Base-by-base conservation (phyloP, 2,888 invertebrate genomes). In the Dorcus parallelipipedus region DNA sequence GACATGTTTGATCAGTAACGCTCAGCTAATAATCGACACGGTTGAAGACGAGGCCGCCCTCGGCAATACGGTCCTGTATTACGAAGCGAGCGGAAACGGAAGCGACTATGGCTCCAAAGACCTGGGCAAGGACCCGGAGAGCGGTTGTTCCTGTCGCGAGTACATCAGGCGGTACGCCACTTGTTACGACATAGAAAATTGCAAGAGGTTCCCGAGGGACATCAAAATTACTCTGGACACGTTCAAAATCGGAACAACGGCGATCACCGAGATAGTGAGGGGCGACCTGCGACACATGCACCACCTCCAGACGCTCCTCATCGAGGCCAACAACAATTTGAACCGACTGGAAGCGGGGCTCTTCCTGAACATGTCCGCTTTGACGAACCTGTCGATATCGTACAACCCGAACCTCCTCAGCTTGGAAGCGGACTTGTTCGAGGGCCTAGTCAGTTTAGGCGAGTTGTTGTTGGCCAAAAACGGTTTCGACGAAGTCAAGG, bases 241-340 rank as follows among this genome's bases (percentile, higher is more conserved):
- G 1, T 71, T 85, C 3, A 76, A 79, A 65, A 76, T 85, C 5
- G 78, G 82, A 54, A 82, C 81, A 2, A 80, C 84, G 3, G 77
- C 77, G n/a, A 81, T 85, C 9, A 71, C 69, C 3, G 69, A 74
- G 60, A 76, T 84, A 7, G 62, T 63, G 3, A 73, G 71, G 57
- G 81, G 80, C n/a, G 82, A 82, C 66, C 71, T 84, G 2, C 56
- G 59, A 70, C 78, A 66, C 61, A 66, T 26, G 7, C 70, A 69
- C 33, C 76, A 80, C 54, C 64, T 85, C 42, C 75, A 75, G 66
- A 71, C 73, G 3, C 68, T 85, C 9, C 79, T 81, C 62, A 79
- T 85, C 56, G 84, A 84, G 70, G 82, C 82, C 0, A 85, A 85
- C 64, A 79, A 80, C 61, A 75, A 80, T 52, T 72, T 86, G n/a